Evolutionary conservation across 2,113 vertebrate genomes (phyloP).

Genomic region (Nesospiza acunhae): DNA sequence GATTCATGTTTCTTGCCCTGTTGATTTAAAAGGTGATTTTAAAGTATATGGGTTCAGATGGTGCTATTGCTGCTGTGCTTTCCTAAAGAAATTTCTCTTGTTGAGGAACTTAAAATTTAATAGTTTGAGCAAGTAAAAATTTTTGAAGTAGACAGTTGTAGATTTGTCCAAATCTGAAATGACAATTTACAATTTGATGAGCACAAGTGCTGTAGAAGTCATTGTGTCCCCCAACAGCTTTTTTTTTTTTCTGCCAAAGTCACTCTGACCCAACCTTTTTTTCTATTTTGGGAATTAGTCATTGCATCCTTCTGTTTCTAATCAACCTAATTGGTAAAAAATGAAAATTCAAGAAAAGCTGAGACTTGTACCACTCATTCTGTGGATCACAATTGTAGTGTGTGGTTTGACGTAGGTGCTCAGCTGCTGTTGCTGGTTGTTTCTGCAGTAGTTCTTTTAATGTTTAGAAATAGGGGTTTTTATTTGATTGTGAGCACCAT

Average conservation of each 20-base stretch:
- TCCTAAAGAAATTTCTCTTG: neutral
- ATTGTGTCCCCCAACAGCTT: neutral
- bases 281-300: neutral
- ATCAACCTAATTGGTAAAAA: neutral
- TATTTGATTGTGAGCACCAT: neutral
- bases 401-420: neutral
- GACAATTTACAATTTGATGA: neutral
- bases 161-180: neutral
- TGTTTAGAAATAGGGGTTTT: neutral
- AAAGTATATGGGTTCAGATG: neutral
- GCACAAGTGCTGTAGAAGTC: neutral
- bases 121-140: neutral
- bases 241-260: neutral
- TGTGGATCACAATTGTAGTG: neutral
- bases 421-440: neutral
- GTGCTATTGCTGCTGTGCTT: neutral
- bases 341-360: neutral
- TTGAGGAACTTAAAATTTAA: neutral
- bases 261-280: neutral
- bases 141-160: neutral
- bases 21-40: neutral
- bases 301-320: neutral
- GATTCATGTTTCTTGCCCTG: neutral
- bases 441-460: neutral
- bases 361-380: neutral